Conservation (phyloP, 2,113 vertebrate species). For the Lamprotornis superbus region DNA sequence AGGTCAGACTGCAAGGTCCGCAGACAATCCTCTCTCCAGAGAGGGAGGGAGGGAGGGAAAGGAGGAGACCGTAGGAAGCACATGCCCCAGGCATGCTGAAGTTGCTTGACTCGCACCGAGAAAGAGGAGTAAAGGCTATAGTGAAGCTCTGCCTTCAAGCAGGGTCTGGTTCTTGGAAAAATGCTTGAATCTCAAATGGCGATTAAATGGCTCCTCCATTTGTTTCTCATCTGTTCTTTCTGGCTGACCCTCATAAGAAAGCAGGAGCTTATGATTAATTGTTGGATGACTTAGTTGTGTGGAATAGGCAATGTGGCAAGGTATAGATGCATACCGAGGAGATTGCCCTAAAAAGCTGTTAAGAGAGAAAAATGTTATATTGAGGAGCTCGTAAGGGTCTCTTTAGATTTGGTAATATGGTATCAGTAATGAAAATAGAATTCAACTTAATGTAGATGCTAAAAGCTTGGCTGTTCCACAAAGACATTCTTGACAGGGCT, state of each 20-base stretch:
- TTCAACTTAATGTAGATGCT: neutral
- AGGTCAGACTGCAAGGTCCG: neutral
- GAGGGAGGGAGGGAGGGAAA: neutral
- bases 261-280: neutral
- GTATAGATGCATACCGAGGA: neutral
- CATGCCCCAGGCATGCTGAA: neutral
- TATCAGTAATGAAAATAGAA: neutral
- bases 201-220: neutral
- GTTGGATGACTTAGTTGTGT: neutral
- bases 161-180: neutral
- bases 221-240: neutral
- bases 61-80: neutral
- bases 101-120: neutral
- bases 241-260: neutral
- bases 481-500: neutral
- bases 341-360: neutral
- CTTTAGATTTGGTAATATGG: neutral
- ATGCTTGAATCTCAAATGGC: neutral
- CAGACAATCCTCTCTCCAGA: neutral
- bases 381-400: neutral
- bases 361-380: neutral
- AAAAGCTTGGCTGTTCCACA: neutral
- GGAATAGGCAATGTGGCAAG: neutral
- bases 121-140: neutral
- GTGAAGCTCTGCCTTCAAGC: neutral